Base-by-base conservation (phyloP, 2,888 invertebrate species). In the Cistogaster globosa region DNA sequence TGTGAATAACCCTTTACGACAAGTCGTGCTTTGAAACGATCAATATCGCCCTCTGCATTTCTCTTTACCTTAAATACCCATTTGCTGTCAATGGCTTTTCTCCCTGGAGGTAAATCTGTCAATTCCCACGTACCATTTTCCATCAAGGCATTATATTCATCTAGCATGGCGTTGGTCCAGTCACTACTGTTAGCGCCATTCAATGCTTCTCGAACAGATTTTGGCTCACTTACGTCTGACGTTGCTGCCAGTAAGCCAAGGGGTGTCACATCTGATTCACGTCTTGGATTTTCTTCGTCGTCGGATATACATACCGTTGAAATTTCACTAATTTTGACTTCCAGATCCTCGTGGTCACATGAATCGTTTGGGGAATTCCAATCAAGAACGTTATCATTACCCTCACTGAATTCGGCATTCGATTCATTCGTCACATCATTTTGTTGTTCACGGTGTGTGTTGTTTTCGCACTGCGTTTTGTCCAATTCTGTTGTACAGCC, bases 81-180 rank as follows among this genome's bases (percentile, higher is more conserved):
- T 83, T 87, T 88, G 48, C 85, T 62, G 16, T 82, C 79, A 60
- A 87, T 87, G 7, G 87, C 78, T 75, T 88, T 88, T 69, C 87
- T 76, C 16, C 69, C 83, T 16, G 63, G 53, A 26, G 88, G 88
- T 18, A 20, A 72, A 55, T 72, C 72, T 45, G 45, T 72, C 26
- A 72, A 45, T 22, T 45, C 65, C 63, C 65, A 65, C 16, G 55
- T 53, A 26, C 55, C 65, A 42, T 65, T 65, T 55, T 42, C 38
- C 16, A 65, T 65, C 18, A 65, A 65, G 20, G 67, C 45, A 42
- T 76, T 76, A 45, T 76, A 67, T 76, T 76, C 76, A 26, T 55
- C n/a, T 22, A 67, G 38, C 76, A 76, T 67, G 18, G 76, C 76
- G 32, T 76, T 45, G 20, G 16, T 75, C 63, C 75, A 75, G 53